Evolutionary conservation across 2,888 invertebrate genomes (phyloP).

Genomic region (Aporophyla nigra): DNA sequence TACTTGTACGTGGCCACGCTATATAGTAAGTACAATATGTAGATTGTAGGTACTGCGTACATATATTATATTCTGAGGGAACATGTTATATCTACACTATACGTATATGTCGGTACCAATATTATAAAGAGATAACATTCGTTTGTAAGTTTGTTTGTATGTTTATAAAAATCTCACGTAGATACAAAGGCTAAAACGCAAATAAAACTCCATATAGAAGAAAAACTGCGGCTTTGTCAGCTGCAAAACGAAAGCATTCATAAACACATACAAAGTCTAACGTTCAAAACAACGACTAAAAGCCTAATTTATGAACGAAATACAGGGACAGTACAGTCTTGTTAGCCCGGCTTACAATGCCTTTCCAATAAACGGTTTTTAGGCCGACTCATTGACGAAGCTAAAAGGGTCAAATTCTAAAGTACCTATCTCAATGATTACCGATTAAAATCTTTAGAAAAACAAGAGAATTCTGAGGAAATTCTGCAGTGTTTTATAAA

Average conservation of each 20-base stretch:
- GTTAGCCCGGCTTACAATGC: slow-evolving; percentile 25
- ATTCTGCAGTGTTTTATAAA: not conserved
- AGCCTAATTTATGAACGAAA: slow-evolving; percentile 23
- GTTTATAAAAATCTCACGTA: too few relatives aligned
- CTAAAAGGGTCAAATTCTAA: slow-evolving; percentile 8
- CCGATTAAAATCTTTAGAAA: not conserved
- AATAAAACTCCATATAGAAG: not conserved
- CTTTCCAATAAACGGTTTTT: slow-evolving; percentile 34
- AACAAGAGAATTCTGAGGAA: not conserved
- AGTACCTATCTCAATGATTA: slow-evolving; percentile 4
- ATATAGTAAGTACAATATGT: not conserved
- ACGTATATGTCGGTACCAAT: too few relatives aligned
- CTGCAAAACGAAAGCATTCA: not conserved
- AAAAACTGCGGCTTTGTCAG: not conserved
- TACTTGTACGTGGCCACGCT: not conserved
- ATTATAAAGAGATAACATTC: too few relatives aligned
- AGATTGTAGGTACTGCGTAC: not conserved
- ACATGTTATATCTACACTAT: not conserved
- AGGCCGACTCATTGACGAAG: slow-evolving; percentile 14
- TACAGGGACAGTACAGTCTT: slow-evolving; percentile 19
- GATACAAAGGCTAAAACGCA: too few relatives aligned
- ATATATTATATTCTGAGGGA: not conserved
- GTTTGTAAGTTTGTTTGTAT: too few relatives aligned
- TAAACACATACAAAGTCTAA: not conserved
- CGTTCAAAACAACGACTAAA: not conserved